phyloP scores from a whole-genome alignment of 2,797 vertebrate species.

The Pempheris klunzingeri region DNA sequence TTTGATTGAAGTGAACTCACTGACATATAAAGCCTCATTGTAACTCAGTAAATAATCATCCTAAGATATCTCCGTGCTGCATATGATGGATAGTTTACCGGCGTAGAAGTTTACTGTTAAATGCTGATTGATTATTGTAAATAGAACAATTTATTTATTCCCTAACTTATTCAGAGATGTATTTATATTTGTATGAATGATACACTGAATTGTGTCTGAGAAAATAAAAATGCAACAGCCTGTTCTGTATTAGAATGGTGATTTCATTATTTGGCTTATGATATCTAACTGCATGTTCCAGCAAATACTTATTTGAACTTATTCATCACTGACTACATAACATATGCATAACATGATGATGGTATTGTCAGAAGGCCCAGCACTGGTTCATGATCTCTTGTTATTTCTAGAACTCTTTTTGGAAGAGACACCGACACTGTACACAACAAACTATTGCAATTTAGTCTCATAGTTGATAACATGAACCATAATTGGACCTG shows the following conservation, averaged over 20 bases:
- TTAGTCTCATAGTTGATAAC: neutral
- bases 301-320: neutral
- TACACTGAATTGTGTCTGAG: conserved; percentile 37
- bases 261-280: conserved; percentile 11
- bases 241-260: neutral
- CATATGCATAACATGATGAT: too few relatives aligned
- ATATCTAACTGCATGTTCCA: neutral
- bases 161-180: conserved; percentile 78
- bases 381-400: neutral
- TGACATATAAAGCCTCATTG: conserved; percentile 8
- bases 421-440: neutral
- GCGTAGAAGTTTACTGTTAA: conserved; percentile 57
- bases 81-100: conserved; percentile 33
- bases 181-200: conserved; percentile 75
- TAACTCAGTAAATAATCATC: conserved; percentile 7
- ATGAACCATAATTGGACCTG: neutral
- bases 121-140: conserved; percentile 45
- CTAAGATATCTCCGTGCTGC: conserved; percentile 53
- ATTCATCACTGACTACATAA: neutral
- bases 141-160: conserved; percentile 78
- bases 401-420: neutral
- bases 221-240: conserved; percentile 63
- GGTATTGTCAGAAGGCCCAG: too few relatives aligned
- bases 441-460: neutral
- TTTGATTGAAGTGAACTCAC: conserved; percentile 10